Base-by-base conservation (phyloP, 2,113 vertebrate genomes). In the Salvelinus sp. region DNA sequence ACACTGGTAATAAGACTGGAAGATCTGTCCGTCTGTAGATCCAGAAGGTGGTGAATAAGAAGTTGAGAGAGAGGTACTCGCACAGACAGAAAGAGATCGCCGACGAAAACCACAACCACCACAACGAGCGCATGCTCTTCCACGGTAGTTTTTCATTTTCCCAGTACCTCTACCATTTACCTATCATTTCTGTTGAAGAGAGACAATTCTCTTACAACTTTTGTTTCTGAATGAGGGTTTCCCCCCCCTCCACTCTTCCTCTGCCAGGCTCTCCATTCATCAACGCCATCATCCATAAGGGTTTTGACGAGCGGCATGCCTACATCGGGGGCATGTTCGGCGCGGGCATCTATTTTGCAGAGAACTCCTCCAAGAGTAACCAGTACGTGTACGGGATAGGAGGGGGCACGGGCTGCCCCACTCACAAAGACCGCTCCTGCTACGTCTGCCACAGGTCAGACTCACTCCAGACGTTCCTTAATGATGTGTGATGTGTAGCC, bases 301-400 rank as follows among this genome's bases (percentile, higher is more conserved):
- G 98, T 33, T 99, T 99, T 83, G 98, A 99, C 83, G 98, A 99
- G 84, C 93, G 98, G n/a, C 98, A 99, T 23, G 98, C 97, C 0
- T 99, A 99, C 85, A 99, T 99, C 27, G 98, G 98, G 30, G 98
- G 98, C 60, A 99, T 99, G 97, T 99, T 99, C 78, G 98, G 98
- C 27, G 97, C 97, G 6, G 98, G 98, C 7, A 99, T 99, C 92
- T 98, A 99, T 85, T 99, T 99, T 47, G 98, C 98, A 0, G 97
- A 99, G 91, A 99, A 99, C 89, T 99, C 97, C 20, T 99, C 98
- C 10, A 99, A 99, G 91, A 99, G 98, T 88, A 99, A 99, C 90
- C 98, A 99, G 68, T 99, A 99, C 2, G 98, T 99, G 22, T 99
- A 99, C 0, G 98, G 98, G 64, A 99, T 99, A 20, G 98, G 98